A percentile compares a stretch with the other conserved stretches of the same genome.
phyloP scores from a whole-genome alignment of 2,113 vertebrate species.

The Phasianus colchicus region DNA sequence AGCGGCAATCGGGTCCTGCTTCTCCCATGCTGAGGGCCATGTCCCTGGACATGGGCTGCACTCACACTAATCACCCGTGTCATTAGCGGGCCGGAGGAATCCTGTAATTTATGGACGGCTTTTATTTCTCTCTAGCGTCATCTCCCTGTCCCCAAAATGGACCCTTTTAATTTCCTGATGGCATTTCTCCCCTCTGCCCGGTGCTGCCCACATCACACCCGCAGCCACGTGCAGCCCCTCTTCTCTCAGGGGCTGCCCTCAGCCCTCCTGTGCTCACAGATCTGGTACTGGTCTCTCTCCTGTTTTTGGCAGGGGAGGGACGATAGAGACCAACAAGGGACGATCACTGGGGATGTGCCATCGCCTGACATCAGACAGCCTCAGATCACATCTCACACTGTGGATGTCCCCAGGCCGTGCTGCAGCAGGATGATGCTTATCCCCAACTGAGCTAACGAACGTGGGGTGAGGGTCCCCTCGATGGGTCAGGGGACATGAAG shows the following conservation, averaged over 20 bases:
- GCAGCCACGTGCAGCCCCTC: background rate
- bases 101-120: conserved; percentile 56
- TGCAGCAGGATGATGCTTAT: background rate
- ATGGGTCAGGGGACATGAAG: background rate
- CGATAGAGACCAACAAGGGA: too few species aligned
- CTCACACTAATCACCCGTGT: background rate
- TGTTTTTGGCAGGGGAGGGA: background rate
- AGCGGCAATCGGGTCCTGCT: background rate
- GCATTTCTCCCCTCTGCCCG: background rate
- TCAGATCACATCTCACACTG: background rate
- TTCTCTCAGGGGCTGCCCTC: background rate
- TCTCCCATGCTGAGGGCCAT: background rate
- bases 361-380: background rate
- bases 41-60: background rate
- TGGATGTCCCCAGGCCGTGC: background rate
- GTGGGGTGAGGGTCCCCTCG: background rate
- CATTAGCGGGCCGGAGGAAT: conserved; percentile 38
- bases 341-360: accelerated
- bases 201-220: background rate
- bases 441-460: too few species aligned
- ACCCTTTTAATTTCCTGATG: conserved; percentile 20
- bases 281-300: background rate
- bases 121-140: conserved; percentile 58
- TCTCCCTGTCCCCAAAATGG: conserved; percentile 43
- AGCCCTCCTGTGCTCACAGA: background rate